Evolutionary conservation across 1,140 invertebrate genomes (phyloP).

Genomic region (Neodiprion virginianus): DNA sequence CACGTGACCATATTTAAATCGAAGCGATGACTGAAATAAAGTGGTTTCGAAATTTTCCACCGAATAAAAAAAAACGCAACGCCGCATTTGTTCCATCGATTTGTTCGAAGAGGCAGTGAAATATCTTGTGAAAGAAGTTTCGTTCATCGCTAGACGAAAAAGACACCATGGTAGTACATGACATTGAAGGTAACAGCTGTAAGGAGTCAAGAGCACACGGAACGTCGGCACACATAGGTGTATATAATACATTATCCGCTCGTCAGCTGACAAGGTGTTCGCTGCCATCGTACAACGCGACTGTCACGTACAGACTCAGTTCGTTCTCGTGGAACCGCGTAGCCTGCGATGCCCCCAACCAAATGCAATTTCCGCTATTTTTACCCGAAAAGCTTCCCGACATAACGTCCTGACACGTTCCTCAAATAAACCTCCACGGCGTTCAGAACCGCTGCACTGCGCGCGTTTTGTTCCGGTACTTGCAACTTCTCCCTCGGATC

Average conservation of each 20-base stretch:
- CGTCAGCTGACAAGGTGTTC: constrained; percentile 49
- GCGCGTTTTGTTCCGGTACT: not conserved
- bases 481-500: not conserved
- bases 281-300: constrained; percentile 35
- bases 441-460: not conserved
- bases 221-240: constrained; percentile 24
- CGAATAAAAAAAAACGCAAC: no score
- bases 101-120: not conserved
- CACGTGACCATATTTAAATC: no score
- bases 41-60: no score
- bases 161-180: not conserved
- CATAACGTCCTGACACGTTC: constrained; percentile 56
- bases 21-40: no score
- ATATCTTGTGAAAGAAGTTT: not conserved
- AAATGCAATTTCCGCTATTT: constrained; percentile 62
- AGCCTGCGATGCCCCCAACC: constrained; percentile 33
- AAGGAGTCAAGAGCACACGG: constrained; percentile 38
- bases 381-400: constrained; percentile 59
- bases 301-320: constrained; percentile 58
- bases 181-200: constrained; percentile 50
- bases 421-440: constrained; percentile 49
- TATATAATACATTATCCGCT: constrained; percentile 49
- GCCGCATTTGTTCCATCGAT: no score
- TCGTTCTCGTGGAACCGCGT: constrained; percentile 31
- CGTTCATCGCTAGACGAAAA: not conserved